Evolutionary conservation across 2,797 vertebrate genomes (phyloP).

Genomic region (Poecilia gillii): DNA sequence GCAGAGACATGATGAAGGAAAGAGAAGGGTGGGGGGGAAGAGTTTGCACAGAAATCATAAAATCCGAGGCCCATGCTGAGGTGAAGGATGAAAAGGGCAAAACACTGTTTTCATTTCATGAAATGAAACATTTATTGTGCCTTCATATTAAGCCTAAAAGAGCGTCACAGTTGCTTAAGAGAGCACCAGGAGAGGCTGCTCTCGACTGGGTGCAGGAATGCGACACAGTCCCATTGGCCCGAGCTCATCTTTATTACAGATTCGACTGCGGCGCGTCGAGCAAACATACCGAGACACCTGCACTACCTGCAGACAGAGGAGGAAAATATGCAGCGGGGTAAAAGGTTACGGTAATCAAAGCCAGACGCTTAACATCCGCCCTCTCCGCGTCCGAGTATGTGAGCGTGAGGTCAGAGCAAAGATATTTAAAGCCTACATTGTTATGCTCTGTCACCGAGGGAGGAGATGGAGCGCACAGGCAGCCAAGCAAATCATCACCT

Average conservation of each 20-base stretch:
- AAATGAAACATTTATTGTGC: constrained; percentile 82
- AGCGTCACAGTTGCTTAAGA: constrained; percentile 69
- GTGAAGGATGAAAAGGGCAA: constrained; percentile 75
- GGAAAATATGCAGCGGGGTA: constrained; percentile 9
- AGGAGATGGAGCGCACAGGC: constrained; percentile 60
- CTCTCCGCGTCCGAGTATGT: constrained; percentile 43
- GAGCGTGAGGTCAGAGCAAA: constrained; percentile 70
- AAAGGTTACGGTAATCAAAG: constrained; percentile 50
- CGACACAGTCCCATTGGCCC: constrained; percentile 59
- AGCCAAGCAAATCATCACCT: constrained; percentile 75
- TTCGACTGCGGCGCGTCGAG: constrained; percentile 56
- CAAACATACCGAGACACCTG: constrained; percentile 57
- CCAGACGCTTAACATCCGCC: constrained; percentile 53
- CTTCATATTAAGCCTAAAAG: constrained; percentile 73
- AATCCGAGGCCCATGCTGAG: constrained; percentile 56
- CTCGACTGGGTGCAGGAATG: constrained; percentile 51
- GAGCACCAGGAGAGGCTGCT: constrained; percentile 69
- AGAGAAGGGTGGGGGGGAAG: background rate
- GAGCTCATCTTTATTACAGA: constrained; percentile 71
- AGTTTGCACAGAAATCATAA: constrained; percentile 42
- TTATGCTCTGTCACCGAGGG: constrained; percentile 73
- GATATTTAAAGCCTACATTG: constrained; percentile 78
- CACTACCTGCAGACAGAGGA: constrained; percentile 34
- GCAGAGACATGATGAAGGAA: background rate
- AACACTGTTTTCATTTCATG: constrained; percentile 80